Evolutionary conservation across 2,888 invertebrate species (phyloP).

Genomic region (Byasa hedistus): DNA sequence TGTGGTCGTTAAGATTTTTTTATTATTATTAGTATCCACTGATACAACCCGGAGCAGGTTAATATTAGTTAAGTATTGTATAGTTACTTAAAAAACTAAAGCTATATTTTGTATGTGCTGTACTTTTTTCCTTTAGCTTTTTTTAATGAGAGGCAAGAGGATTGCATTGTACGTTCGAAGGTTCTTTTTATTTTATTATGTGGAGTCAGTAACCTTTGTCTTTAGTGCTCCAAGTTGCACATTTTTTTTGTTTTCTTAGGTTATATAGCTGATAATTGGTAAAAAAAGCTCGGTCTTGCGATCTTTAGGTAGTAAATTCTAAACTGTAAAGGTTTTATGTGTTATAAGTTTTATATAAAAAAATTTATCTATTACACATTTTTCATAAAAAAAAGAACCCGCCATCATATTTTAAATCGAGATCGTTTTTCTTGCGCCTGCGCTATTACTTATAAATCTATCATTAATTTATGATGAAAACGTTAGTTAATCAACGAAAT

Average conservation of each 20-base stretch:
- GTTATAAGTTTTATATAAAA: no score
- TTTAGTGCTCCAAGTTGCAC: slow-evolving; percentile 1
- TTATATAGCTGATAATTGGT: background rate
- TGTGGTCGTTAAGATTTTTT: no score
- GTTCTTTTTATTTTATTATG: slow-evolving; percentile 5
- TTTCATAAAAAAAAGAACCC: no score
- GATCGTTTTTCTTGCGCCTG: no score
- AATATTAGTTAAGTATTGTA: background rate
- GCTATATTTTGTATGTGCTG: slow-evolving; percentile 3
- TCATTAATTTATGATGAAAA: slow-evolving; percentile 1
- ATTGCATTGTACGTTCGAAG: slow-evolving; percentile 4
- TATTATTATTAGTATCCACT: background rate
- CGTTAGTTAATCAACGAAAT: background rate
- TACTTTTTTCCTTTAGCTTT: slow-evolving; percentile 2
- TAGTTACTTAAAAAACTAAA: background rate
- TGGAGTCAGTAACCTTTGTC: background rate
- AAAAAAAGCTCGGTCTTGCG: background rate
- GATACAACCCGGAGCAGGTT: background rate
- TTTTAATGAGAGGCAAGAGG: slow-evolving; percentile 15
- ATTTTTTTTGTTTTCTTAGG: background rate
- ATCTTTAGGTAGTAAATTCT: background rate
- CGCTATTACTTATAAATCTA: background rate
- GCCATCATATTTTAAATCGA: no score
- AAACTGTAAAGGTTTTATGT: no score
- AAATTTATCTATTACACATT: no score